Evolutionary conservation across 2,888 invertebrate genomes (phyloP).

Genomic region (Idaea straminata): DNA sequence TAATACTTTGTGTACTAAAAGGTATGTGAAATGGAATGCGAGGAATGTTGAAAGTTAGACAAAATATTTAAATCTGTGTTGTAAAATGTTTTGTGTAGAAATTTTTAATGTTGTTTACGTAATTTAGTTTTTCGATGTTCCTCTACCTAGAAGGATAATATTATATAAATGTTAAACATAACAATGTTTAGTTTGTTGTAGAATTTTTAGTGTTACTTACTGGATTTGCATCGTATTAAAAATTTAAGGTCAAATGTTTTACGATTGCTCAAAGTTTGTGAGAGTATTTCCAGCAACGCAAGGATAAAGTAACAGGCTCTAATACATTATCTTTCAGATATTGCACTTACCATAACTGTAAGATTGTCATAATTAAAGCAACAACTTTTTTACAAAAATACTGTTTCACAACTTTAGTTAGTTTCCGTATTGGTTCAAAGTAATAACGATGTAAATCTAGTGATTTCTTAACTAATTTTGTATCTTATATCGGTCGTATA

Average conservation of each 20-base stretch:
- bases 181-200: constrained; percentile 28
- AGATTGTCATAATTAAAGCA: too few species aligned
- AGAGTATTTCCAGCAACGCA: neutral
- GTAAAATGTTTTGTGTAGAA: constrained; percentile 27
- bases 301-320: neutral
- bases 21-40: neutral
- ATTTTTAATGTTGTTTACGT: constrained; percentile 34
- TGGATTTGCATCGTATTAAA: neutral
- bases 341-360: neutral
- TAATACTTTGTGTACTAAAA: neutral
- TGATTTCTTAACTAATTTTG: constrained; percentile 6
- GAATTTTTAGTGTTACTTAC: constrained; percentile 2
- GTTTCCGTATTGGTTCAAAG: neutral
- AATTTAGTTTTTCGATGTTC: constrained; percentile 60
- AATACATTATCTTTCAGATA: neutral
- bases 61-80: constrained; percentile 2
- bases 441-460: neutral
- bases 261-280: constrained; percentile 8
- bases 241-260: constrained; percentile 1
- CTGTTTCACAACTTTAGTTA: neutral
- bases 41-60: neutral
- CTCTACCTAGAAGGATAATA: constrained; percentile 42
- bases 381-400: too few species aligned
- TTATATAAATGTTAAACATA: constrained; percentile 1
- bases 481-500: neutral